Evolutionary conservation across 2,888 invertebrate genomes (phyloP), one percentile per base, ranked within the genome.

Genomic region (Lithophane ornitopus): DNA sequence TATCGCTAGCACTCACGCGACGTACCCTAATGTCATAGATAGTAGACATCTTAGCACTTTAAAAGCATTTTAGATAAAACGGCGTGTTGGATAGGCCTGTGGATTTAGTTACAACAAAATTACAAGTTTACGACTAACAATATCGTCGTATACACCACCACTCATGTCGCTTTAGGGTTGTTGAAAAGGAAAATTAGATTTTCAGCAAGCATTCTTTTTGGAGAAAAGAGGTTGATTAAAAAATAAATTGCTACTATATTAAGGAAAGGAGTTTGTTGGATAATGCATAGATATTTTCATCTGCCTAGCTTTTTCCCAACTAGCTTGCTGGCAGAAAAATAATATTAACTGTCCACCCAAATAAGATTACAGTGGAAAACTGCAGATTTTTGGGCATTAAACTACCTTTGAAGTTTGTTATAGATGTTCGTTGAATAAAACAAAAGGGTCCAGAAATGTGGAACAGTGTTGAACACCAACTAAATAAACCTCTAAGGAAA

Each of bases 21-120:
- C 73, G 74, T 80, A 70, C 87, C 85, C 85, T 89, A 89, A 91
- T 90, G 87, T 89, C 84, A 84, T 78, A 92, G 92, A 91, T 90
- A 90, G 89, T 85, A 89, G 88, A 89, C 89, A 89, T 93, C 92
- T 93, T 90, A 94, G 93, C 93, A 90, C 91, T 95, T 94, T 94
- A 93, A 94, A 94, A 93, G 91, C 93, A 92, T 95, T 95, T 94
- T 92, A 94, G 94, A 95, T 95, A 94, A 94, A 92, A 92, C 89
- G 88, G 91, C 89, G 89, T 92, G 91, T 92, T 88, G 82, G 92
- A 93, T 93, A 91, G 90, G 92, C 89, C 90, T 90, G 90, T 91
- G 92, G 92, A 93, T 93, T 94, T 92, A 92, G 94, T 93, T 92
- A 94, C 94, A 92, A 94, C 93, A 95, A 94, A 94, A 95, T 94